Conservation (phyloP, 2,888 invertebrate species). For the Nipponacmea schrenckii region DNA sequence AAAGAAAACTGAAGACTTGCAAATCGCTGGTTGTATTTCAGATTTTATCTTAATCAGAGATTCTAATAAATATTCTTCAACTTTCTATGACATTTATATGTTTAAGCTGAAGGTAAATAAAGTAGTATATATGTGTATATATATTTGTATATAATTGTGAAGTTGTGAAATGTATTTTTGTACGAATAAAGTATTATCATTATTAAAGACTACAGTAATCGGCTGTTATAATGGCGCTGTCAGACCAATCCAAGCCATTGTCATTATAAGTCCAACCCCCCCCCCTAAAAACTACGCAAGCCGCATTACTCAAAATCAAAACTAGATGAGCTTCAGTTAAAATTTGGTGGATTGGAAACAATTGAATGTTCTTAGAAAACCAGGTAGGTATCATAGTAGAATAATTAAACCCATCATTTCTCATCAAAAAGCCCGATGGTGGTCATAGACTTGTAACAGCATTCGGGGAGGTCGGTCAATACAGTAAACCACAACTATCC, state of each 20-base stretch:
- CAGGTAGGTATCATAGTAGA: constrained; percentile 31
- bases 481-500: constrained; percentile 24
- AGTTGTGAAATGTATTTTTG: too few species aligned
- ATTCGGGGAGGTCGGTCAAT: too few species aligned
- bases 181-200: too few species aligned
- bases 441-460: too few species aligned
- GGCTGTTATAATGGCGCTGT: not conserved
- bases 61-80: constrained; percentile 12
- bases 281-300: constrained; percentile 38
- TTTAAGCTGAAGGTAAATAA: constrained; percentile 30
- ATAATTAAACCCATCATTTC: constrained; percentile 38
- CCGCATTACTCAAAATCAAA: constrained; percentile 39
- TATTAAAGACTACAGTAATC: constrained; percentile 16
- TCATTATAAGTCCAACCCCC: constrained; percentile 30
- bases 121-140: too few species aligned
- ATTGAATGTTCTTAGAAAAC: too few species aligned
- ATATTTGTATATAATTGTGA: too few species aligned
- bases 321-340: constrained; percentile 34
- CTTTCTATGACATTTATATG: constrained; percentile 20
- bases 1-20: too few species aligned
- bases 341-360: too few species aligned
- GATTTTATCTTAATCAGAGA: too few species aligned
- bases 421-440: too few species aligned
- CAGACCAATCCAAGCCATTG: not conserved
- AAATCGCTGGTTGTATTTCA: too few species aligned